Evolutionary conservation across 2,113 vertebrate species (phyloP), one percentile per base, ranked within the genome.

Genomic region (Pachypanchax playfairii): DNA sequence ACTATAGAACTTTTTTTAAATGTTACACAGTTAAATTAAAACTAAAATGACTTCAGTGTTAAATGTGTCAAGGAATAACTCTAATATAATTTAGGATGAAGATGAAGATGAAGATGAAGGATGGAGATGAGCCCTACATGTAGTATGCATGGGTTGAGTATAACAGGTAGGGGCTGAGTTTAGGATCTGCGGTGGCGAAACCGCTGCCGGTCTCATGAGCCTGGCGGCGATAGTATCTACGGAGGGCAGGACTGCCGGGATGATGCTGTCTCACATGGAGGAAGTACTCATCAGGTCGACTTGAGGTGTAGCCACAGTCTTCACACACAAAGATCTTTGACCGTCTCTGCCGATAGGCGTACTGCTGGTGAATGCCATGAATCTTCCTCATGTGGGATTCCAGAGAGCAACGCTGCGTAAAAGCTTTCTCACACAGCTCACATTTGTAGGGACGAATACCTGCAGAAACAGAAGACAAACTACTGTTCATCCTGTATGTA

Each of bases 251-350:
- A 49, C 88, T 90, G 14, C 84, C 64, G 0, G 93, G 90, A 52
- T 95, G 94, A 31, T 88, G 77, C 70, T 90, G 86, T 1, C 91
- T 80, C 20, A 94, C 60, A 35, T 96, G 95, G 18, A 92, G 79
- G 11, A 91, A 91, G 22, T 94, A 95, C 14, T 92, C 85, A 0
- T 95, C 93, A 0, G 92, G 92, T 1, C 88, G 83, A 0, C 81
- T 83, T 14, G 94, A 94, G 11, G 95, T 96, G 81, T 88, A 96
- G 52, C 95, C 94, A 0, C 94, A 96, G 28, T 94, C 94, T 69
- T 96, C 94, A 5, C 95, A 96, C 22, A 96, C 95, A 3, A 95
- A 95, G 75, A 96, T 92, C 83, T 96, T 96, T 76, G 94, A 93
- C 13, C 94, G 92, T 18, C 94, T 92, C 77, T 96, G 91, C 0